A percentile compares a stretch with the other conserved stretches of the same genome.
Conservation (phyloP, 2,797 vertebrate genomes). For the Melanogrammus aeglefinus region DNA sequence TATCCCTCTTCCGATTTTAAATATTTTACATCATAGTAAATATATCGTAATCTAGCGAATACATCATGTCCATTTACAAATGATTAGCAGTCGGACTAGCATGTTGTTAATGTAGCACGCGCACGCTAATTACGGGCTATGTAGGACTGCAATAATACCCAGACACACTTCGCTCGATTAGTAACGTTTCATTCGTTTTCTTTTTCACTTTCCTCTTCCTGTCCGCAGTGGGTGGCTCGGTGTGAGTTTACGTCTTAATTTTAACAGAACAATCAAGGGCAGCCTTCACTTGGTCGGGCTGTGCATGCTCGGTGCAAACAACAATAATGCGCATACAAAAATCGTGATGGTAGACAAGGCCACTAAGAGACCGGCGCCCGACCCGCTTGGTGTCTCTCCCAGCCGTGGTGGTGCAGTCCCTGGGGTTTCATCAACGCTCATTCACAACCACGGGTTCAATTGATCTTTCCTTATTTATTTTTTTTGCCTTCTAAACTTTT, state of each 20-base stretch:
- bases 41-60: slow-evolving; percentile 64
- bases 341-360: slow-evolving; percentile 64
- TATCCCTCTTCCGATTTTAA: slow-evolving; percentile 33
- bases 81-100: slow-evolving; percentile 65
- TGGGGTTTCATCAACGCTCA: slow-evolving; percentile 21
- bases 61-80: slow-evolving; percentile 67
- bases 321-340: slow-evolving; percentile 49
- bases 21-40: slow-evolving; percentile 62
- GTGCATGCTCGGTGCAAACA: slow-evolving; percentile 34
- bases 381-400: slow-evolving; percentile 29
- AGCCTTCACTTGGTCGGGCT: slow-evolving; percentile 28
- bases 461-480: slow-evolving; percentile 24
- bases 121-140: too few species aligned
- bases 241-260: not conserved
- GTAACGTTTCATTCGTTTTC: slow-evolving; percentile 23
- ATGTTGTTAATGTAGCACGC: slow-evolving; percentile 33
- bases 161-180: slow-evolving; percentile 52
- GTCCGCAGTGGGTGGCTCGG: slow-evolving; percentile 55
- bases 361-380: slow-evolving; percentile 60
- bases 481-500: slow-evolving; percentile 36
- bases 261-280: slow-evolving; percentile 27
- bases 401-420: not conserved
- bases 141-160: slow-evolving; percentile 40
- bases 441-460: slow-evolving; percentile 30
- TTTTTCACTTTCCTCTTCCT: slow-evolving; percentile 49